phyloP scores from a whole-genome alignment of 2,797 vertebrate species.

The Cuculus canorus region DNA sequence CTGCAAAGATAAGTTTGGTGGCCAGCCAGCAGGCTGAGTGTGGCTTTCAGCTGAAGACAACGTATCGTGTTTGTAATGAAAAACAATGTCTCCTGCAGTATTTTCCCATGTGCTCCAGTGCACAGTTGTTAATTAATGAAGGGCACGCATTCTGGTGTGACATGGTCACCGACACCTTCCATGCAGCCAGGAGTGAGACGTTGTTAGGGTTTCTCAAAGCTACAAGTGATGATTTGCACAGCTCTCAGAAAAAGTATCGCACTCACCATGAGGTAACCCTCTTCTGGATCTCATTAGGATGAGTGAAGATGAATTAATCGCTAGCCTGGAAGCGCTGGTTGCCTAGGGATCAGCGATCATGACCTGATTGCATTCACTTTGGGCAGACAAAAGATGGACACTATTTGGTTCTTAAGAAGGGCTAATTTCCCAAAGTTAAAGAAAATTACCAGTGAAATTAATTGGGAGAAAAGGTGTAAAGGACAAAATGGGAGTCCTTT shows the following conservation, averaged over 20 bases:
- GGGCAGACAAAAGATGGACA: background rate
- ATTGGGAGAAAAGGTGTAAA: conserved; percentile 26
- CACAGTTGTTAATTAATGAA: background rate
- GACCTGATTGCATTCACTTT: background rate
- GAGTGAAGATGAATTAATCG: conserved; percentile 31
- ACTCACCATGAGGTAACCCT: background rate
- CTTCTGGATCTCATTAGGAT: conserved; percentile 23
- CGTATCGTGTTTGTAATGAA: background rate
- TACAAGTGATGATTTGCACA: background rate
- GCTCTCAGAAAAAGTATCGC: background rate
- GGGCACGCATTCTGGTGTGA: background rate
- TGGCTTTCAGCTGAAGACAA: background rate
- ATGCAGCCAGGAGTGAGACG: accelerated
- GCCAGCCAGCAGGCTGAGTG: background rate
- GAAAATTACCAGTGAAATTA: conserved; percentile 45
- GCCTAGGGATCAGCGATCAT: background rate
- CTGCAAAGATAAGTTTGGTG: background rate
- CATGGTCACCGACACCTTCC: accelerated
- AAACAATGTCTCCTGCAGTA: background rate
- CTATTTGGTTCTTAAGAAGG: conserved; percentile 1
- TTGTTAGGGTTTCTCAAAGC: background rate
- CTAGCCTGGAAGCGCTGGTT: background rate
- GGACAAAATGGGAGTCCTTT: background rate
- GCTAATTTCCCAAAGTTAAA: conserved; percentile 21
- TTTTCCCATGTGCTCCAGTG: background rate